A percentile compares a stretch with the other conserved stretches of the same genome.
These are phyloP conservation scores for Ophonus ardosiacus DNA, from an alignment of 2,888 invertebrate genomes.

Conservation along the genomic window DNA sequence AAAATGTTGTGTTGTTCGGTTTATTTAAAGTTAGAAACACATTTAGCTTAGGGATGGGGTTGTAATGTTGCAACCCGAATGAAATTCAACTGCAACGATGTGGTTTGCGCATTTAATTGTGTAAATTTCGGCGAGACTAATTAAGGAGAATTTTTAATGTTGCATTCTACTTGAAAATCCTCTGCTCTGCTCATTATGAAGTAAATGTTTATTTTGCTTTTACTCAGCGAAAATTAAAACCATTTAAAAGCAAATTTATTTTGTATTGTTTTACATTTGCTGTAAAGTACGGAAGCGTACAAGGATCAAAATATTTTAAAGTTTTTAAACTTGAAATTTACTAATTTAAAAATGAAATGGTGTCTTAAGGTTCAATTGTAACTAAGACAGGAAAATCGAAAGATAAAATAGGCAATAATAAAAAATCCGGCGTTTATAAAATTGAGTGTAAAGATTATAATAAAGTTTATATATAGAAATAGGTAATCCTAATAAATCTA, in stretches of 20 bases:
- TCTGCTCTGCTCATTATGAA: neutral
- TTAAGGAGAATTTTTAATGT: conserved; percentile 44
- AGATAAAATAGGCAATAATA: no score
- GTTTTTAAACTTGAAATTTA: no score
- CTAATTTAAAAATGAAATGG: no score
- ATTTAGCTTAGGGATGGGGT: neutral
- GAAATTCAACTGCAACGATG: conserved; percentile 41
- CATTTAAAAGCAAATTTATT: neutral
- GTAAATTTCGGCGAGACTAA: conserved; percentile 30
- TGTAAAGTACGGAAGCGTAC: neutral
- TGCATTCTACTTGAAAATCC: neutral
- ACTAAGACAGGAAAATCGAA: no score
- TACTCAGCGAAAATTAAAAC: neutral
- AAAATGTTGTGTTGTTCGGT: conserved; percentile 30
- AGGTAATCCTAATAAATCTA: no score
- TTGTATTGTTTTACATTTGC: neutral
- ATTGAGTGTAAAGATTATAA: no score
- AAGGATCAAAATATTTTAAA: no score
- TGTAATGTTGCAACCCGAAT: conserved; percentile 17
- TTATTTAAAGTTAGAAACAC: conserved; percentile 52
- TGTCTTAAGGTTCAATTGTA: no score
- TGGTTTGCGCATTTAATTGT: conserved; percentile 46
- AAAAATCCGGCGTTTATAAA: no score
- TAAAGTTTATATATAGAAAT: no score
- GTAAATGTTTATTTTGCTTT: neutral